These are phyloP conservation scores for Buathra laborator DNA, from an alignment of 2,888 invertebrate genomes.

Conservation along the genomic window DNA sequence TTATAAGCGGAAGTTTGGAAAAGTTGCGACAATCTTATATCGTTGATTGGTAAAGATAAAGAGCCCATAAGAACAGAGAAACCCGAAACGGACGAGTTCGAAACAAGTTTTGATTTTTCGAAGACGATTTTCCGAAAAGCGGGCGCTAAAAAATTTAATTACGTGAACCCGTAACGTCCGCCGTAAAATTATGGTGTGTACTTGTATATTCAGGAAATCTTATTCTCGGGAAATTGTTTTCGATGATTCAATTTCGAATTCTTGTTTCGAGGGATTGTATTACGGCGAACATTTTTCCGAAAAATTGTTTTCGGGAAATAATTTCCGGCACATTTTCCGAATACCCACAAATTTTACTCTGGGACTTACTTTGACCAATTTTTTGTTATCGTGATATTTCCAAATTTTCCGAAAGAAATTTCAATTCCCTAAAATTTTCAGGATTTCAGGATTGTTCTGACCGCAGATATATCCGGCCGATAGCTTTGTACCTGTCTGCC, in stretches of 20 bases:
- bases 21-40: conserved; percentile 30
- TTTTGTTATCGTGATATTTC: not conserved
- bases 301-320: too few relatives aligned
- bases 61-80: conserved; percentile 51
- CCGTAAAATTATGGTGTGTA: too few relatives aligned
- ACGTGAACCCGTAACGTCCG: too few relatives aligned
- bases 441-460: not conserved
- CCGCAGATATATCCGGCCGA: not conserved
- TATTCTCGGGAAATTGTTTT: too few relatives aligned
- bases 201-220: too few relatives aligned
- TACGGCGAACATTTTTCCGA: too few relatives aligned
- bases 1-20: conserved; percentile 62
- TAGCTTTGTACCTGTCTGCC: conserved; percentile 55
- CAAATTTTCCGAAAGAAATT: not conserved
- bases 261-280: too few relatives aligned
- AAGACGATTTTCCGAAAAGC: too few relatives aligned
- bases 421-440: not conserved
- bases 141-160: too few relatives aligned
- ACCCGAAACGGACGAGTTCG: conserved; percentile 51
- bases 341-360: too few relatives aligned
- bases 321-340: too few relatives aligned
- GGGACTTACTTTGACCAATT: not conserved
- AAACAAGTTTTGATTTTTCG: not conserved
- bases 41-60: conserved; percentile 21
- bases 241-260: too few relatives aligned